Evolutionary conservation across 2,888 invertebrate species (phyloP), one percentile per base, ranked within the genome.

Genomic region (Agrotis puta): DNA sequence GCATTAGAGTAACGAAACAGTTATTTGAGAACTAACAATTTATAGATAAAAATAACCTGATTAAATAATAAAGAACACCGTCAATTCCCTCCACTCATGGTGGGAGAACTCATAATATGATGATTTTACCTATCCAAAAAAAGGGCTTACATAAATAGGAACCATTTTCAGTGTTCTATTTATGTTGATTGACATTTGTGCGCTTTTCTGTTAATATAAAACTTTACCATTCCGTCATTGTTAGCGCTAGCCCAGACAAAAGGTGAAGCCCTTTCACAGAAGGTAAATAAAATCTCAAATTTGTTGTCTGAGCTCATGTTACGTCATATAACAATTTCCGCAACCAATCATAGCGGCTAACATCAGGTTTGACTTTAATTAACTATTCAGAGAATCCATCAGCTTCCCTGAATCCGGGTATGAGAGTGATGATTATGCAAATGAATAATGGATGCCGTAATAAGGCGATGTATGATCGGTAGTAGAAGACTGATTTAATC

Each of bases 321-420:
- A 9, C 11, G 39, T 39, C 39, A 39, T 39, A 39, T 11, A 11
- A 9, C 2, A 9, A 56, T n/a, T 33, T 33, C 56, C n/a, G 33
- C 56, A 56, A 33, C n/a, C n/a, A 33, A 33, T 33, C 33, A 33
- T 11, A 39, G 39, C 39, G 39, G 39, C 39, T 39, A 39, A 39
- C n/a, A n/a, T 20, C 14, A 33, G n/a, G 14, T 33, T 56, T 56
- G 33, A 33, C 33, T 56, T 33, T 33, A 14, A 56, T 33, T 33
- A 33, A 56, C 14, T 33, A 33, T 33, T 56, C 56, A 56, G 33
- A 56, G 33, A 56, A n/a, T 56, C 14, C 56, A 33, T 56, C 33
- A 14, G 20, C 33, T 33, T 56, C 20, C 33, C 54, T 18, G n/a
- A n/a, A 11, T 13, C n/a, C 33, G 14, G 22, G 2, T 5, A 13